These are phyloP conservation scores for Azorinus chamasolen DNA, from an alignment of 2,888 invertebrate genomes.

Conservation along the genomic window DNA sequence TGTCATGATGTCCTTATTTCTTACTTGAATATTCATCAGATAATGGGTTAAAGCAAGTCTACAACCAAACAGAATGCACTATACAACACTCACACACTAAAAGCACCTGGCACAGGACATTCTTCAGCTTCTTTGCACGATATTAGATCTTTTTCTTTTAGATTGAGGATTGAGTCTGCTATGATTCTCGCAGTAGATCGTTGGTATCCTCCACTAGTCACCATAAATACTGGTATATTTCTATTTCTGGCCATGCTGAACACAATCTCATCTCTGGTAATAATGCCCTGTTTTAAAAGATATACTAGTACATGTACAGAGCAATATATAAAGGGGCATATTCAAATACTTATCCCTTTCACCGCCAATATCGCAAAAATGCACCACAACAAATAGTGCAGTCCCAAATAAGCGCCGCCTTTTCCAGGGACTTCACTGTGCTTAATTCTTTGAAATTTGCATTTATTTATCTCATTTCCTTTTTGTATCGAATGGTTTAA, in stretches of 20 bases:
- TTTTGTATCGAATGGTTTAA: too few species aligned
- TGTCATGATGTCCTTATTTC: too few species aligned
- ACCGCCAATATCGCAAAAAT: too few species aligned
- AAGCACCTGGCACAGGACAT: slow-evolving; percentile 46
- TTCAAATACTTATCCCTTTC: too few species aligned
- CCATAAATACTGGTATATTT: slow-evolving; percentile 93
- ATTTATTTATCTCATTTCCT: too few species aligned
- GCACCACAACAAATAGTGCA: too few species aligned
- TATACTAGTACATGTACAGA: not conserved
- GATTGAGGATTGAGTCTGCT: slow-evolving; percentile 94
- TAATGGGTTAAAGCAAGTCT: too few species aligned
- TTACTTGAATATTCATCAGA: too few species aligned
- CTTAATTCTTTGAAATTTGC: too few species aligned
- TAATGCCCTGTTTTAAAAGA: slow-evolving; percentile 91
- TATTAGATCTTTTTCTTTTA: slow-evolving; percentile 88
- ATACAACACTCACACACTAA: slow-evolving; percentile 48
- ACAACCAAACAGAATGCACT: slow-evolving; percentile 17
- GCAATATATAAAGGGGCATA: too few species aligned
- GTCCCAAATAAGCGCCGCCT: too few species aligned
- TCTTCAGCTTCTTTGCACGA: slow-evolving; percentile 76
- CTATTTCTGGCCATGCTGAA: slow-evolving; percentile 90
- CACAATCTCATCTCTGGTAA: slow-evolving; percentile 93
- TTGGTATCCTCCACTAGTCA: slow-evolving; percentile 95
- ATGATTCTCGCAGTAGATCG: slow-evolving; percentile 92
- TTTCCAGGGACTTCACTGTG: too few species aligned